Percentiles rank a stretch among this genome's conserved stretches.
phyloP scores from a whole-genome alignment of 2,113 vertebrate species.

The Reinhardtius hippoglossoides region DNA sequence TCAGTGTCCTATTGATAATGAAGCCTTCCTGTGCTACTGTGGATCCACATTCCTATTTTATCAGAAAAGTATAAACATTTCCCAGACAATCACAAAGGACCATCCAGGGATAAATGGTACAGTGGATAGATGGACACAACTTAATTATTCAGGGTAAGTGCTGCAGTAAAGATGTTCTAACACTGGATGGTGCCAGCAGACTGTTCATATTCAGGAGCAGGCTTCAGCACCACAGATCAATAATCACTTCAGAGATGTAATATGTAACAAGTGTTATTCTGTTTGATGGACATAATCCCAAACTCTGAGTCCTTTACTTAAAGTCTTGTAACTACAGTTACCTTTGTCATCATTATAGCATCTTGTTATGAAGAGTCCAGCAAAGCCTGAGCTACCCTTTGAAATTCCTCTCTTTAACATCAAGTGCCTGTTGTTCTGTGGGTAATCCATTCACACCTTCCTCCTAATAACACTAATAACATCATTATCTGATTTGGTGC shows the following conservation, averaged over 20 bases:
- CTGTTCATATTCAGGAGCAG: background rate
- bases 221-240: background rate
- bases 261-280: background rate
- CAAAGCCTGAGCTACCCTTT: conserved; percentile 41
- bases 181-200: conserved; percentile 50
- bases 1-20: no score
- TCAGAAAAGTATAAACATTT: no score
- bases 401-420: conserved; percentile 55
- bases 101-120: no score
- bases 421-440: conserved; percentile 45
- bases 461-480: conserved; percentile 11
- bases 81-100: no score
- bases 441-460: conserved; percentile 50
- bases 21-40: no score
- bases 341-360: conserved; percentile 43
- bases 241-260: background rate
- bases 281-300: background rate
- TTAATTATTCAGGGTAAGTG: background rate
- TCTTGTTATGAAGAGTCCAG: conserved; percentile 37
- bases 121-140: no score
- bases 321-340: conserved; percentile 12
- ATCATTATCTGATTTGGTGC: background rate
- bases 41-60: no score
- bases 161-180: conserved; percentile 4
- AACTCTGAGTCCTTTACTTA: conserved; percentile 1